Evolutionary conservation across 2,888 invertebrate species (phyloP), one percentile per base, ranked within the genome.

Genomic region (Steinernema carpocapsae): DNA sequence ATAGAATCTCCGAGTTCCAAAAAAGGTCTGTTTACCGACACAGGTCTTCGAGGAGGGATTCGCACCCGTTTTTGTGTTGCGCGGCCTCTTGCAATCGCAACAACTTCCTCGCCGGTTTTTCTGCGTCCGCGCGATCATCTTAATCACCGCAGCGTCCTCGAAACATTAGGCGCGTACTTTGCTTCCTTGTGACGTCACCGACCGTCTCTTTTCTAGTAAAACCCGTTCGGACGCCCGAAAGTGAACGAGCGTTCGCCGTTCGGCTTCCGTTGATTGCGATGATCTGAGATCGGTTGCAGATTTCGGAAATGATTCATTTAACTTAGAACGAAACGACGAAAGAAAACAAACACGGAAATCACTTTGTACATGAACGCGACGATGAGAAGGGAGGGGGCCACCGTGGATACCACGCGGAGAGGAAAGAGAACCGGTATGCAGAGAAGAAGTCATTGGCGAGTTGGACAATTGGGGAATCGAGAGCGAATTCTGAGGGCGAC

Each of bases 391-490:
- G 19, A 48, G 6, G 48, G 48, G n/a, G 48, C 48, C 48, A 4
- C 2, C 64, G 64, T 64, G 64, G 64, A 64, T 64, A 29, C 64
- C 64, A 64, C 64, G 64, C 64, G 37, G 37, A 37, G 37, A 10
- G 37, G 10, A 37, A 10, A 37, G 37, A 48, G 64, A 32, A 64
- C 64, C 64, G 64, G 64, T 64, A 64, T 64, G 64, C 48, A 32
- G 48, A 10, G 37, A 26, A 32, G 32, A 22, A 26, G 56, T 56
- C 56, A 56, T 32, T 64, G 64, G 64, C 64, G 64, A 64, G 64
- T 64, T 64, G 26, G 64, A 64, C 64, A 29, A 48, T 32, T 64
- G 64, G 64, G 64, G 64, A 64, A 64, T 37, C 52, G 52, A 52
- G 52, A 52, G 22, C n/a, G n/a, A n/a, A n/a, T 37, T 37, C 37